phyloP scores from a whole-genome alignment of 2,888 invertebrate genomes.

The Macaria liturata region DNA sequence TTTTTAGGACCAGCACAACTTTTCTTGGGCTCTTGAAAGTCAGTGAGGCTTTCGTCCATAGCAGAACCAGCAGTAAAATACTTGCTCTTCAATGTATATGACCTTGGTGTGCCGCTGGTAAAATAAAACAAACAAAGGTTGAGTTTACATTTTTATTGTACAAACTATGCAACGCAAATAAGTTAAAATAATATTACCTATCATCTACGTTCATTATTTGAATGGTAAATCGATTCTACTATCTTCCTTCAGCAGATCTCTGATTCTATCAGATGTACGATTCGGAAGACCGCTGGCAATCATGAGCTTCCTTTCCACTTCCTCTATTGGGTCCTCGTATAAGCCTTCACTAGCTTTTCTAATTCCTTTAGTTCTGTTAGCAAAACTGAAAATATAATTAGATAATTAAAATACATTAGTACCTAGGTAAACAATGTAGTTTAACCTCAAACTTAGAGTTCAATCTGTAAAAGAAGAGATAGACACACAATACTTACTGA shows the following conservation, averaged over 20 bases:
- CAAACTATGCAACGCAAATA: constrained; percentile 21
- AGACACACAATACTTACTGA: constrained; percentile 67
- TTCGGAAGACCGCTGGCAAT: constrained; percentile 62
- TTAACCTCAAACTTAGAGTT: constrained; percentile 45
- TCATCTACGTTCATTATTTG: constrained; percentile 56
- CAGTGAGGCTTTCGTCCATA: constrained; percentile 72
- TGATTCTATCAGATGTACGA: constrained; percentile 50
- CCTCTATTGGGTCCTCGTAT: constrained; percentile 70
- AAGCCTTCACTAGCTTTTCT: constrained; percentile 53
- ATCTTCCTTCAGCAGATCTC: constrained; percentile 51
- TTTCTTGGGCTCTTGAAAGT: constrained; percentile 65
- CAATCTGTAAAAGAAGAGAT: not conserved
- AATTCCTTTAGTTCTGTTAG: constrained; percentile 50
- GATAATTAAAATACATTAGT: not conserved
- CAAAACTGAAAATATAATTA: constrained; percentile 50
- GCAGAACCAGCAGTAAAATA: constrained; percentile 56
- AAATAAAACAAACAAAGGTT: constrained; percentile 51
- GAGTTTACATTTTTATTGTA: constrained; percentile 34
- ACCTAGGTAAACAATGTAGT: constrained; percentile 9
- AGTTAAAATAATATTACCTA: constrained; percentile 47
- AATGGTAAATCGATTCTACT: constrained; percentile 56
- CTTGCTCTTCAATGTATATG: constrained; percentile 59
- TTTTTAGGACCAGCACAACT: constrained; percentile 53
- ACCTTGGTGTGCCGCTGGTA: constrained; percentile 42
- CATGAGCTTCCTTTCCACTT: constrained; percentile 67